Evolutionary conservation across 2,113 vertebrate species (phyloP), one percentile per base, ranked within the genome.

Genomic region (Eurystomus gularis): DNA sequence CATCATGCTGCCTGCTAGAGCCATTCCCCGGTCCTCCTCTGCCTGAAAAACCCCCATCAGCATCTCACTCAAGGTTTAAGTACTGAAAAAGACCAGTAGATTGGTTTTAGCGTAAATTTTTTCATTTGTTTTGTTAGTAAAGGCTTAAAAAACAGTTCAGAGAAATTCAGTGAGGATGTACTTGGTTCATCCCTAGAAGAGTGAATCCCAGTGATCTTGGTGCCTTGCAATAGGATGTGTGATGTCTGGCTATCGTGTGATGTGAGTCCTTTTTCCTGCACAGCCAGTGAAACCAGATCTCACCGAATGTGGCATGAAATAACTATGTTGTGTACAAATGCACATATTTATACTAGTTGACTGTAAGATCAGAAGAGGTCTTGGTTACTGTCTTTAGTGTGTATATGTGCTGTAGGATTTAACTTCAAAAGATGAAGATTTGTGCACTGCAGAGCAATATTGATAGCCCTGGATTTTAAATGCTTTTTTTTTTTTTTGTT

Each of bases 251-350:
- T 54, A 4, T 60, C 4, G 3, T 79, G 39, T 39, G 54, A 79
- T 87, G 57, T 7, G 57, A 78, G 42, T 29, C n/a, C 33, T 17
- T 11, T 57, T 77, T 82, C 71, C 49, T 49, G 11, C 39, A 29
- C 16, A 57, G 29, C 24, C 60, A 70, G 48, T 21, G 49, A 11
- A 57, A 60, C 64, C 61, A 55, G 13, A 37, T 49, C 66, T 48
- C 37, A 17, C 70, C n/a, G 52, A 77, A 58, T 31, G 61, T 1
- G 4, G 15, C 49, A 33, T 15, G 31, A 89, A 95, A 55, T 65
- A 68, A 11, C 39, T 40, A 13, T 2, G 0, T 87, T 65, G 37
- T 0, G 0, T 77, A 37, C 11, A 52, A 69, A 61, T 29, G 20
- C 44, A 3, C 12, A 5, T 52, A 24, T 48, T 68, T 26, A 2